Percentiles rank a stretch among this genome's conserved stretches.
phyloP scores from a whole-genome alignment of 2,113 vertebrate species.

The Herpailurus yagouaroundi region DNA sequence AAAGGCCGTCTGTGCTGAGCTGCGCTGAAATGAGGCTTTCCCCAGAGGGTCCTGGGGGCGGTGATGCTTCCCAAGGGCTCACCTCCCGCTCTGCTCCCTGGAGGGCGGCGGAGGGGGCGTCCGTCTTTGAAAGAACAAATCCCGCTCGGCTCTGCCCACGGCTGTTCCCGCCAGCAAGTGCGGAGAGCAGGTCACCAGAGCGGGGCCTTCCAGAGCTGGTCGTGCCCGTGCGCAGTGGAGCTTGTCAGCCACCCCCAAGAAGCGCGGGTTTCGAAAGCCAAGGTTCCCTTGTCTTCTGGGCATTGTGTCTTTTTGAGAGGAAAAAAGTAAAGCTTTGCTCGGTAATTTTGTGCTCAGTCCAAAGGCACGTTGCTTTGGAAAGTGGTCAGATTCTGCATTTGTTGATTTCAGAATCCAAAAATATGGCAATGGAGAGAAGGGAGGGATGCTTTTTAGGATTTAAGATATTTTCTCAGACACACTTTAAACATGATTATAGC shows the following conservation, averaged over 20 bases:
- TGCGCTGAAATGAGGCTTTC: not conserved
- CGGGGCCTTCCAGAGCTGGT: not conserved
- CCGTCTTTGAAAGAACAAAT: not conserved
- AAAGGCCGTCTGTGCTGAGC: not conserved
- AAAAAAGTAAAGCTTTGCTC: not conserved
- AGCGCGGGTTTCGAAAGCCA: not conserved
- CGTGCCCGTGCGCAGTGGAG: fast-evolving
- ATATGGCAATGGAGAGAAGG: not conserved
- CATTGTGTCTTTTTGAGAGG: not conserved
- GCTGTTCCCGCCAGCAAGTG: fast-evolving
- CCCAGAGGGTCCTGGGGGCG: fast-evolving
- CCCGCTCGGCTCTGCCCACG: not conserved
- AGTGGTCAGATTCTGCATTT: not conserved
- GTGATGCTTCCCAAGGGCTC: not conserved
- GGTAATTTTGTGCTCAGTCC: not conserved
- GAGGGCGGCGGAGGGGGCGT: fast-evolving
- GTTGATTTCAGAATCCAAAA: not conserved
- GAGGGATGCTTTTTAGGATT: not conserved
- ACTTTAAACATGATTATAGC: not conserved
- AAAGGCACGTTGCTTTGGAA: not conserved
- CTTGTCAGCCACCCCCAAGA: not conserved
- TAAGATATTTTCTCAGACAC: not conserved
- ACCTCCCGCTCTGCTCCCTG: not conserved
- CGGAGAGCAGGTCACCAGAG: not conserved
- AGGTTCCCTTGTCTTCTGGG: not conserved